Base-by-base conservation (phyloP, 1,140 invertebrate genomes). In the Oedothorax gibbosus region DNA sequence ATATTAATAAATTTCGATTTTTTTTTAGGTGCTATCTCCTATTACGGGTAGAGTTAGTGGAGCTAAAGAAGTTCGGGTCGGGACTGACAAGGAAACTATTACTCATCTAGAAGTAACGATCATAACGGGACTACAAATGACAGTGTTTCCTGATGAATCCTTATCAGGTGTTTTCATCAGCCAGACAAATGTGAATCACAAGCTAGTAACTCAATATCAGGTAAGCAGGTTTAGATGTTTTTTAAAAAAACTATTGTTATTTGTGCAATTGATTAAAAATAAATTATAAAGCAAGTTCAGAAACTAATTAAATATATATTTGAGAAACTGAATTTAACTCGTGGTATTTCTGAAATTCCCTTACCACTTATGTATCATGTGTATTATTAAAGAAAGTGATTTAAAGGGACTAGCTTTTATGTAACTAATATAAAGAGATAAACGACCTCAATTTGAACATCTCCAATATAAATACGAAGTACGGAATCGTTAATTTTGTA, bases 151-250 rank as follows among this genome's bases (percentile, higher is more conserved):
- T 0, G 96, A 97, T 87, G 93, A 93, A 9, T 85, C 88, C n/a
- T 83, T 89, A 7, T 86, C 87, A 87, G 96, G 96, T 89, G 95
- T 95, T 84, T 97, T 96, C 87, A 92, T 96, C 2, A 97, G 96
- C 0, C 95, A 96, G 89, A 97, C 96, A 0, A 95, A 94, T 3
- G 94, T 96, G 18, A 96, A 94, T 4, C 94, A 95, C 86, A 94
- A 94, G 88, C 91, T 97, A 64, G 98, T 96, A n/a, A 94, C 96
- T 0, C 96, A 98, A 89, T 98, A 98, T 91, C 96, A 98, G 93
- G 96, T 96, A 89, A 66, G 56, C 57, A 20, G 57, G 11, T 57
- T 35, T 66, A 35, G 35, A 5, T 35, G 35, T 35, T 35, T 2
- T 5, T 35, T 35, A 35, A 35, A 35, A 35, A 35, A 35, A 35